Evolutionary conservation across 2,797 vertebrate species (phyloP).

Genomic region (Botia almorhae): DNA sequence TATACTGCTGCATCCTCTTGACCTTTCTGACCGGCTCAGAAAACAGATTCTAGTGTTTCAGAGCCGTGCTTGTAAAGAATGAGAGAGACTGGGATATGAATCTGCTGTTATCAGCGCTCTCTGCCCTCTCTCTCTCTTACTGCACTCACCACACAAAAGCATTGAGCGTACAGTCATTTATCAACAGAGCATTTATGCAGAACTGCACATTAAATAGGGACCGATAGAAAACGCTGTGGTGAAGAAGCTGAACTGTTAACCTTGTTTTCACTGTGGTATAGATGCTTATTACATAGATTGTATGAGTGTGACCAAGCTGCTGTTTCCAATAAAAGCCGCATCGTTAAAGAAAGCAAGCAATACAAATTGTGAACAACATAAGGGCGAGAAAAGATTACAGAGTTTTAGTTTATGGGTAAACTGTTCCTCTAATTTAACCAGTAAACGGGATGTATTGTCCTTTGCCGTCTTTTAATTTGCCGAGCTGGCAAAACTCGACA

Average conservation of each 20-base stretch:
- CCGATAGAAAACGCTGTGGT: conserved; percentile 28
- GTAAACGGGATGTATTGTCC: conserved; percentile 3
- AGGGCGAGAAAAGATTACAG: neutral
- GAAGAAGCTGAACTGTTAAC: conserved; percentile 47
- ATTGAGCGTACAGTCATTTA: conserved; percentile 43
- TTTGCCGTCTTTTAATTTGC: conserved; percentile 43
- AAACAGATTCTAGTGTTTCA: conserved; percentile 43
- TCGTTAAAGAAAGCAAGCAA: neutral
- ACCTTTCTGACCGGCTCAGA: conserved; percentile 44
- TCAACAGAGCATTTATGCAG: conserved; percentile 39
- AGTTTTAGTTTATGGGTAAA: neutral
- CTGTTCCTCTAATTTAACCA: conserved; percentile 10
- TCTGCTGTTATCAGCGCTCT: conserved; percentile 37
- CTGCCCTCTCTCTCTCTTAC: no score
- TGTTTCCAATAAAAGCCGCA: neutral
- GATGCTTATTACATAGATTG: conserved; percentile 4
- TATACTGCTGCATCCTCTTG: conserved; percentile 47
- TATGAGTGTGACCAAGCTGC: neutral
- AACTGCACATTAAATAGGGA: conserved; percentile 21
- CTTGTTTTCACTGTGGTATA: conserved; percentile 7
- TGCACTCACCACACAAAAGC: conserved; percentile 44
- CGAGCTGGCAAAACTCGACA: conserved; percentile 43
- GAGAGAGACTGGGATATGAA: conserved; percentile 37
- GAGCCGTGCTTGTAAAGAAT: conserved; percentile 41
- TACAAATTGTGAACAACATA: neutral